These are phyloP conservation scores for Ispidina picta DNA, from an alignment of 2,797 vertebrate genomes.

Conservation along the genomic window DNA sequence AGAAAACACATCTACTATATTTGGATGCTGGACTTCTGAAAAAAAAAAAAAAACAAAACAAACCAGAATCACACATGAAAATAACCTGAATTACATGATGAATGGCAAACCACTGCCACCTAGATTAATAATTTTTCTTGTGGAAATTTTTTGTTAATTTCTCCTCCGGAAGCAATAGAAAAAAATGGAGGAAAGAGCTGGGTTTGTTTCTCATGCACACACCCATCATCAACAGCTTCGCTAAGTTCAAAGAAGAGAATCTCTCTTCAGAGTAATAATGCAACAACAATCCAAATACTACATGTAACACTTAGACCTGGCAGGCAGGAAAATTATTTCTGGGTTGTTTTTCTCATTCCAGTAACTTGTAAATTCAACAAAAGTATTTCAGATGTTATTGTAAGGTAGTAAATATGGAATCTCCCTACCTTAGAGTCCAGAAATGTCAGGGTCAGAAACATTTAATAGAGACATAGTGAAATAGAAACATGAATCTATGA, in stretches of 20 bases:
- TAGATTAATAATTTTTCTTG: background rate
- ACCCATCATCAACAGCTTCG: background rate
- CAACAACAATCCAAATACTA: background rate
- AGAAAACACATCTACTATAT: conserved; percentile 28
- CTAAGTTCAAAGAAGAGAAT: background rate
- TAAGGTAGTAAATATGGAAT: background rate
- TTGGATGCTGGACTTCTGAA: conserved; percentile 30
- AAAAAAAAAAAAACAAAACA: conserved; percentile 7
- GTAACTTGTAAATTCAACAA: background rate
- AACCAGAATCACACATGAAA: background rate
- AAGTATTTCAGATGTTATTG: conserved; percentile 4
- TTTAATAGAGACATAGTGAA: background rate
- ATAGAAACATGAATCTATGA: background rate
- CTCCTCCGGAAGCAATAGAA: background rate
- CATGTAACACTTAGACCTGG: background rate
- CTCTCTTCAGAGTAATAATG: background rate
- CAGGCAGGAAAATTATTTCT: background rate
- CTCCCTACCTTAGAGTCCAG: background rate
- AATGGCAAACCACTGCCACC: conserved; percentile 9
- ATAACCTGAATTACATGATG: conserved; percentile 9
- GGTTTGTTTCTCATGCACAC: background rate
- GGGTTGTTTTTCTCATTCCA: background rate
- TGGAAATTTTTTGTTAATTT: background rate
- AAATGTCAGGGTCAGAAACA: background rate
- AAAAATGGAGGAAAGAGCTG: background rate